phyloP scores from a whole-genome alignment of 1,140 invertebrate species.

The Macrobrachium nipponense region DNA sequence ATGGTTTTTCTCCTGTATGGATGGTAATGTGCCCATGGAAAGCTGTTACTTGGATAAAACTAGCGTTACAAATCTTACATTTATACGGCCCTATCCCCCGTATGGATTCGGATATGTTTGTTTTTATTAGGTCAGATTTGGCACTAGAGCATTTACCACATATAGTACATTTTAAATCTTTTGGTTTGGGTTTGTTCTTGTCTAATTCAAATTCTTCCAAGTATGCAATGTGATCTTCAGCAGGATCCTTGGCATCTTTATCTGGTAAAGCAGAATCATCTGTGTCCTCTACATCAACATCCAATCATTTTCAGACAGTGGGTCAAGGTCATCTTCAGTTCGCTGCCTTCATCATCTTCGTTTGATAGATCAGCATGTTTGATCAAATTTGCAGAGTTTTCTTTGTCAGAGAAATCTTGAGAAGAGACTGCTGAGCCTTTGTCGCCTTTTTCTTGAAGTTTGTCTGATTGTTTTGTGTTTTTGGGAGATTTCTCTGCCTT shows the following conservation, averaged over 20 bases:
- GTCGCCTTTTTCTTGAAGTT: no score
- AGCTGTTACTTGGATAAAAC: slow-evolving; percentile 78
- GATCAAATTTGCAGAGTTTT: neutral
- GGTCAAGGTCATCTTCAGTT: no score
- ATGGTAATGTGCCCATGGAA: slow-evolving; percentile 73
- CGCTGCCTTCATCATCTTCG: slow-evolving; percentile 17
- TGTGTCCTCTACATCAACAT: slow-evolving; percentile 33
- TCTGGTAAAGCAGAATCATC: slow-evolving; percentile 13
- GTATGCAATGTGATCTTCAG: slow-evolving; percentile 42
- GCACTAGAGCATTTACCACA: slow-evolving; percentile 59
- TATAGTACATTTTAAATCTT: slow-evolving; percentile 54
- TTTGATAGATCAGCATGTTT: neutral
- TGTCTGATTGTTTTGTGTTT: no score
- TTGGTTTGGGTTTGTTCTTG: slow-evolving; percentile 22
- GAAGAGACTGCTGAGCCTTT: no score
- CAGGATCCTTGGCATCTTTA: slow-evolving; percentile 2
- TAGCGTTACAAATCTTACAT: slow-evolving; percentile 76
- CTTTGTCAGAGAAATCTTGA: neutral
- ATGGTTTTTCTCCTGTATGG: slow-evolving; percentile 70
- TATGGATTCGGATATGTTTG: slow-evolving; percentile 64
- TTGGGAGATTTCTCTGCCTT: no score
- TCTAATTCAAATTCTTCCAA: neutral
- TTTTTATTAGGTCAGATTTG: slow-evolving; percentile 60
- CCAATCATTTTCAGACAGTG: slow-evolving; percentile 22
- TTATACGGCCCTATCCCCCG: slow-evolving; percentile 71